Evolutionary conservation across 2,113 vertebrate species (phyloP), one percentile per base, ranked within the genome.

Genomic region (Equus przewalskii): DNA sequence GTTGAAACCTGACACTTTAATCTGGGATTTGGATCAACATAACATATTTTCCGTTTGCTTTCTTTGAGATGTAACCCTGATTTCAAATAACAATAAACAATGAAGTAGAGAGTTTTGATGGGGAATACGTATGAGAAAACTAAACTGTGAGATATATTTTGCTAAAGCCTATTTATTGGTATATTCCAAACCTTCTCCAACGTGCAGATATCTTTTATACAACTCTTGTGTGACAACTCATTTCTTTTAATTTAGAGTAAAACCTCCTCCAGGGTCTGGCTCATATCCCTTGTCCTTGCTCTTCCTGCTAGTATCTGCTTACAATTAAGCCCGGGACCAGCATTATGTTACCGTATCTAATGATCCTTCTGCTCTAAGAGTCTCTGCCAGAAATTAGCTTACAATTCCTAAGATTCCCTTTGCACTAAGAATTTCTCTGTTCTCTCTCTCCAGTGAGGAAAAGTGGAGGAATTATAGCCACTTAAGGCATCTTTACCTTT

Each of bases 1-100:
- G 64, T 41, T 97, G 97, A 91, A 97, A 98, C 90, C 28, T 90
- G 93, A 97, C 21, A 93, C 44, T 92, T 96, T 93, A 93, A 93
- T 97, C 92, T 90, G 79, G 94, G 75, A 83, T 96, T 97, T 92
- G 94, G 94, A 96, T 97, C 41, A 73, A 87, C 65, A 49, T 79
- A 54, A 62, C 44, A 9, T 41, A 79, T 97, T 98, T 98, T 97
- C 97, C 90, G 84, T 80, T 93, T 87, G 46, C 92, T 95, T 89
- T 92, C 80, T 91, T 95, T 83, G 76, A 96, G 64, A 36, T 90
- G 6, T 64, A 92, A 49, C 49, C 46, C 11, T 91, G 60, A 92
- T 56, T 96, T 79, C 56, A 92, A 96, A 87, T 91, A 76, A 44
- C 84, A 89, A 21, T 72, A 82, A 95, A 36, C 56, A 76, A 36